A percentile compares a stretch with the other conserved stretches of the same genome.
Conservation (phyloP, 2,113 vertebrate species). For the Cnemophilus loriae region DNA sequence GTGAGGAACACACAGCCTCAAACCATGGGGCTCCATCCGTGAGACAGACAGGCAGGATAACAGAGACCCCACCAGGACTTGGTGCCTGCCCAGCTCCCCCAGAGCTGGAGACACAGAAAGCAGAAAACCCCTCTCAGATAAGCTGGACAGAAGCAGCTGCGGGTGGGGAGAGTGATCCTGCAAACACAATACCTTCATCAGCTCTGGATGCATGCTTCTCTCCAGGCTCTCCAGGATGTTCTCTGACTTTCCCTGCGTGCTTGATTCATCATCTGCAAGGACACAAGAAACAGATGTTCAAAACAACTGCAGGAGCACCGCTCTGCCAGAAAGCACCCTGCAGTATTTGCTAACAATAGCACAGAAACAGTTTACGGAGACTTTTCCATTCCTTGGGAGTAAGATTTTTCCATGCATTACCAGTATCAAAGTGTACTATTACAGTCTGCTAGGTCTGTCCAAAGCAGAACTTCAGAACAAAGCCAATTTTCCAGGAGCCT, state of each 20-base stretch:
- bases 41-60: background rate
- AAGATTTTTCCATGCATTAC: conserved; percentile 24
- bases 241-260: conserved; percentile 87
- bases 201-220: conserved; percentile 90
- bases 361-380: background rate
- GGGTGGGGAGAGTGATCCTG: background rate
- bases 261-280: conserved; percentile 85
- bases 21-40: background rate
- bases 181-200: conserved; percentile 85
- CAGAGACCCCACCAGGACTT: background rate
- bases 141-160: background rate
- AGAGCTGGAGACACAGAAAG: background rate
- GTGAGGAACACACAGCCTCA: background rate
- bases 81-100: background rate
- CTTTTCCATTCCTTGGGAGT: conserved; percentile 36
- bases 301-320: background rate
- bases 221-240: conserved; percentile 88
- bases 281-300: conserved; percentile 68
- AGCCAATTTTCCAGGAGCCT: conserved; percentile 49
- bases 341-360: conserved; percentile 15
- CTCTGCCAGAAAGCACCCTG: conserved; percentile 7
- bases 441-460: background rate
- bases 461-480: conserved; percentile 19
- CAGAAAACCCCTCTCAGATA: background rate
- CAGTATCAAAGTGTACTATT: background rate